These are phyloP conservation scores for Onychomys leucogaster DNA, from an alignment of 2,797 vertebrate species.

Conservation along the genomic window DNA sequence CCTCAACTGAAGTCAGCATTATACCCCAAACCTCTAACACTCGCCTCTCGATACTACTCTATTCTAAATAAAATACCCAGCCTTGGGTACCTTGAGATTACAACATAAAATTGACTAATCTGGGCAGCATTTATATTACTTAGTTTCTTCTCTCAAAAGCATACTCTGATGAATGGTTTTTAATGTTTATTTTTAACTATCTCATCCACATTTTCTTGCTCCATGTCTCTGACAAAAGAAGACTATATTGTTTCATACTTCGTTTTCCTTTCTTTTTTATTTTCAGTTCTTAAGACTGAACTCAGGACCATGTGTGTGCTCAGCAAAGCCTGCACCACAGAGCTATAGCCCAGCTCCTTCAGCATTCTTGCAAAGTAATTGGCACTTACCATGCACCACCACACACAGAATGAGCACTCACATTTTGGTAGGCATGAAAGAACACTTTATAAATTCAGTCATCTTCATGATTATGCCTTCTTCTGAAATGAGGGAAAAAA, in stretches of 20 bases:
- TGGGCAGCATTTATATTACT: not conserved
- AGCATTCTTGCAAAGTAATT: fast-evolving
- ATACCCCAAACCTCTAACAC: not conserved
- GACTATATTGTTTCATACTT: not conserved
- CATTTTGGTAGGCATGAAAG: not conserved
- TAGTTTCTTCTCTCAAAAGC: constrained; percentile 30
- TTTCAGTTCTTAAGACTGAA: not conserved
- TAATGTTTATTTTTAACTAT: not conserved
- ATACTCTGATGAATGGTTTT: not conserved
- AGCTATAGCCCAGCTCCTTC: not conserved
- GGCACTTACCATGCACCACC: fast-evolving
- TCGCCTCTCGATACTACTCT: no score
- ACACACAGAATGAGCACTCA: not conserved
- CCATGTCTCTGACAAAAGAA: not conserved
- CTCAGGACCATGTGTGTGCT: no score
- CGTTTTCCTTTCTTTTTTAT: not conserved
- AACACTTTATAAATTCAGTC: constrained; percentile 25
- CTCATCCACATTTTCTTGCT: not conserved
- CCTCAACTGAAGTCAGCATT: no score
- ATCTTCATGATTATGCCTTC: not conserved
- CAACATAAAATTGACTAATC: not conserved
- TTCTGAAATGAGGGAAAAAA: constrained; percentile 39
- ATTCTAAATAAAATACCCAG: not conserved
- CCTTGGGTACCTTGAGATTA: not conserved
- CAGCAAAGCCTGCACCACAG: no score